Evolutionary conservation across 1,140 invertebrate genomes (phyloP).

Genomic region (Coenobita brevimanus): DNA sequence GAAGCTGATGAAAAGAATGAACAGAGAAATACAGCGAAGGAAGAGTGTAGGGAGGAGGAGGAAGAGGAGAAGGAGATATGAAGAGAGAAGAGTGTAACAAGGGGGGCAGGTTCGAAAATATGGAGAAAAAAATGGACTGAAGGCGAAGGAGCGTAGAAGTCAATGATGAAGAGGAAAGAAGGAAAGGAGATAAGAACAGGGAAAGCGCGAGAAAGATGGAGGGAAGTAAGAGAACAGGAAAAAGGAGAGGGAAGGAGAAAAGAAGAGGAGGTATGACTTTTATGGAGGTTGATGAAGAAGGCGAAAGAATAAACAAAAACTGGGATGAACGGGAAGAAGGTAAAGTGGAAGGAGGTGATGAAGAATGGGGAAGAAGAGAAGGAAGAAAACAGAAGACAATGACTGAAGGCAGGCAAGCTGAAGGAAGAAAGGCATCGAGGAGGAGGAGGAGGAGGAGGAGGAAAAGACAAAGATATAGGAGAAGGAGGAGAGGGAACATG

Average conservation of each 20-base stretch:
- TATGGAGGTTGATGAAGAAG: no score
- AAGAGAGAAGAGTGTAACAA: no score
- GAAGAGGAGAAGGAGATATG: neutral
- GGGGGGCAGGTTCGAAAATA: no score
- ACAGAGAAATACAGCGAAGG: neutral
- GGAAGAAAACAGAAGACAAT: no score
- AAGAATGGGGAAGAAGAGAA: no score
- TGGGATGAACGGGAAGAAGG: no score
- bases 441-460: neutral
- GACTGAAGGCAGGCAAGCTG: no score
- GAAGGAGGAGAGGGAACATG: neutral
- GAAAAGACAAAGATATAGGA: neutral
- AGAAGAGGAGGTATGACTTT: neutral
- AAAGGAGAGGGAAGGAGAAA: neutral
- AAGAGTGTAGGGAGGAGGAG: neutral
- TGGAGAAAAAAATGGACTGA: no score
- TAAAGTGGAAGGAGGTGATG: no score
- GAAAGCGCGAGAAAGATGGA: neutral
- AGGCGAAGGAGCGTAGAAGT: neutral
- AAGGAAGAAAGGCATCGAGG: no score
- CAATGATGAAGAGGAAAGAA: neutral
- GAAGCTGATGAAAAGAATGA: no score
- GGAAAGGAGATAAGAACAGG: neutral
- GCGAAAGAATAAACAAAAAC: no score
- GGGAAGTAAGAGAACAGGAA: neutral